These are phyloP conservation scores for Hylyphantes graminicola DNA, from an alignment of 1,140 invertebrate genomes.

Conservation along the genomic window DNA sequence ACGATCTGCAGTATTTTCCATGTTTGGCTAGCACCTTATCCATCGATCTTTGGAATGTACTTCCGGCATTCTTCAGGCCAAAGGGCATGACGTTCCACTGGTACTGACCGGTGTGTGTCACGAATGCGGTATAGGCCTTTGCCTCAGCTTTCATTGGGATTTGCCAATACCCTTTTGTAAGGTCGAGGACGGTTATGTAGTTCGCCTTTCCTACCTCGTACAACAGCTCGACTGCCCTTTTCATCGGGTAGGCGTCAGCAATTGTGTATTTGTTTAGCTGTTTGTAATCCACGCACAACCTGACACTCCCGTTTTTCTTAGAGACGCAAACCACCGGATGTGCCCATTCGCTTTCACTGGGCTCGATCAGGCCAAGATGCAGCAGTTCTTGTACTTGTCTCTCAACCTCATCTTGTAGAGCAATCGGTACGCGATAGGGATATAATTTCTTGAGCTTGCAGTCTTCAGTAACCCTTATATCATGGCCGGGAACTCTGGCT, in stretches of 20 bases:
- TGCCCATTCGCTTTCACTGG: background rate
- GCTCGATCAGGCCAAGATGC: background rate
- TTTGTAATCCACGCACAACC: background rate
- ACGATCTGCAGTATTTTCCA: background rate
- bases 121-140: slow-evolving; percentile 69
- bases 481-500: background rate
- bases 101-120: background rate
- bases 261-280: background rate
- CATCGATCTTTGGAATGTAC: background rate
- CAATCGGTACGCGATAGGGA: background rate
- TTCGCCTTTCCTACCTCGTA: slow-evolving; percentile 65
- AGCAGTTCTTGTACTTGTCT: background rate
- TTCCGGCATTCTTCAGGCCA: background rate
- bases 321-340: no score
- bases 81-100: background rate
- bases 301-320: background rate
- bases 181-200: slow-evolving; percentile 69
- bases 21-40: background rate
- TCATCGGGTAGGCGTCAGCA: slow-evolving; percentile 71
- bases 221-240: slow-evolving; percentile 67
- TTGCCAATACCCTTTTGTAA: slow-evolving; percentile 70
- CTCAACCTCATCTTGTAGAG: background rate
- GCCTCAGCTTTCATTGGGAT: slow-evolving; percentile 64
- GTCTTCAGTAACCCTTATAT: background rate
- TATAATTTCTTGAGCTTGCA: background rate